Conservation (phyloP, 2,797 vertebrate species). For the Enteromius argenteus region DNA sequence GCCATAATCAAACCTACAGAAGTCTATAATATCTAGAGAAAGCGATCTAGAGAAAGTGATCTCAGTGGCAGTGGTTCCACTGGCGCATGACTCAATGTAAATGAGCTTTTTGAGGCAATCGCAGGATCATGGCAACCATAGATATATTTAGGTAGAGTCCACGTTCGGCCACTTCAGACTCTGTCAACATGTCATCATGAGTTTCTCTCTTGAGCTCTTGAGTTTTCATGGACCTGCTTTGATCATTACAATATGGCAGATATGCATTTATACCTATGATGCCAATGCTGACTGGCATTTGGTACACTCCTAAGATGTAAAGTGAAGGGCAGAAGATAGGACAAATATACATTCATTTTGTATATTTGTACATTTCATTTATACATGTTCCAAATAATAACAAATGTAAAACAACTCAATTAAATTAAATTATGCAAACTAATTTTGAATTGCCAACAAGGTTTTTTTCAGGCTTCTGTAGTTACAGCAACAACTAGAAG, state of each 20-base stretch:
- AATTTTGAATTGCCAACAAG: not conserved
- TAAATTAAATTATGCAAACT: not conserved
- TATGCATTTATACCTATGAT: not conserved
- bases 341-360: not conserved
- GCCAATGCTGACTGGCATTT: not conserved
- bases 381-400: not conserved
- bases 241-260: not conserved
- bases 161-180: not conserved
- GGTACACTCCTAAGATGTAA: not conserved
- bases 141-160: not conserved
- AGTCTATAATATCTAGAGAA: constrained; percentile 7
- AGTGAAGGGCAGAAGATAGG: not conserved
- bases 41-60: constrained; percentile 4
- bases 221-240: not conserved
- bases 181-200: too few species aligned
- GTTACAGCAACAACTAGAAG: not conserved
- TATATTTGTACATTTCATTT: not conserved
- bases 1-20: constrained; percentile 30
- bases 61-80: too few species aligned
- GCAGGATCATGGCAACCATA: not conserved
- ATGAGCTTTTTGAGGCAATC: constrained; percentile 4
- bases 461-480: not conserved
- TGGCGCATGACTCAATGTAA: not conserved
- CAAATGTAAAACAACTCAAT: not conserved
- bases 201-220: not conserved